These are phyloP conservation scores for Anagyrus pseudococci DNA, from an alignment of 2,888 invertebrate species.

Conservation along the genomic window DNA sequence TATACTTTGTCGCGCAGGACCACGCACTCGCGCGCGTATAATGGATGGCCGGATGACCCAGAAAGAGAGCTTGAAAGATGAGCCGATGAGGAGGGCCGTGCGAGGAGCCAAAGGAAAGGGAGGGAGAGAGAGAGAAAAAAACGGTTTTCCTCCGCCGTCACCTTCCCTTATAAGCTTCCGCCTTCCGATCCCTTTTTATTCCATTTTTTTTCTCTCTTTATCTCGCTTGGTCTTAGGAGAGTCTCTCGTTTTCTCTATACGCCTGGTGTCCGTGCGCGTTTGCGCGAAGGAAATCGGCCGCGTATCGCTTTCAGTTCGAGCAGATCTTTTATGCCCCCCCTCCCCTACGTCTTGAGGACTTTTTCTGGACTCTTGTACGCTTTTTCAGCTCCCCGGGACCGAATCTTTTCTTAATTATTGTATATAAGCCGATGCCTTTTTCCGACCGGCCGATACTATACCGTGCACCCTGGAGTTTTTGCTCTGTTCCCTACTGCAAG, in stretches of 20 bases:
- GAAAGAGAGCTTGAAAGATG: conserved; percentile 40
- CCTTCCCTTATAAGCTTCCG: conserved; percentile 21
- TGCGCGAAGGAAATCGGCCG: conserved; percentile 27
- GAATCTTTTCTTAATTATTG: too few relatives aligned
- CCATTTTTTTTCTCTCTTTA: conserved; percentile 24
- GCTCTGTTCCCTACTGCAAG: too few relatives aligned
- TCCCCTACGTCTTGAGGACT: conserved; percentile 2
- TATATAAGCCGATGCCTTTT: too few relatives aligned
- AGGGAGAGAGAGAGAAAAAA: too few relatives aligned
- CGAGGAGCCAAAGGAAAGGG: too few relatives aligned
- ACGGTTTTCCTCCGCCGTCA: conserved; percentile 17
- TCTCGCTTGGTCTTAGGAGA: too few relatives aligned
- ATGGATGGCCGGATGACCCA: conserved; percentile 43
- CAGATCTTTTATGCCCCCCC: conserved; percentile 28
- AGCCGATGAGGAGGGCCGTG: conserved; percentile 25
- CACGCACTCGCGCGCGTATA: conserved; percentile 32
- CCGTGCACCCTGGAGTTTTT: too few relatives aligned
- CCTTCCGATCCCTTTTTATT: neutral
- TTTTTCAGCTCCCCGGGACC: too few relatives aligned
- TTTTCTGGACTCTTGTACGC: too few relatives aligned
- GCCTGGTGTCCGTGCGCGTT: conserved; percentile 28
- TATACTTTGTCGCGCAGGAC: conserved; percentile 40
- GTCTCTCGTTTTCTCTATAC: conserved; percentile 19
- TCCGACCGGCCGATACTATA: too few relatives aligned
- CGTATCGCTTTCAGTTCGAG: conserved; percentile 33